A percentile compares a stretch with the other conserved stretches of the same genome.
phyloP scores from a whole-genome alignment of 2,113 vertebrate species.

The Silurus asotus region DNA sequence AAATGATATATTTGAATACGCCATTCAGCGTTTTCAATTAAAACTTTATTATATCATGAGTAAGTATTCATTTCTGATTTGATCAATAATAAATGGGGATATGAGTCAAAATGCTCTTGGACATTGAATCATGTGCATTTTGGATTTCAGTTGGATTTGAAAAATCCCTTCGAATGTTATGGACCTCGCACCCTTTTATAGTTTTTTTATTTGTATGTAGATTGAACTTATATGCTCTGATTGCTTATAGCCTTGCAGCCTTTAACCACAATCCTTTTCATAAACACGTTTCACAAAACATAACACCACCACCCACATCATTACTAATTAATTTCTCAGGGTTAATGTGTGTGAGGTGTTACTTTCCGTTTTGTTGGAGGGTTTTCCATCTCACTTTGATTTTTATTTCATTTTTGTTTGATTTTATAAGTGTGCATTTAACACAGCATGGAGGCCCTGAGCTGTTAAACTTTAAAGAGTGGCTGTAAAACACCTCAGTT shows the following conservation, averaged over 20 bases:
- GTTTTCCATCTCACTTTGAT: conserved; percentile 49
- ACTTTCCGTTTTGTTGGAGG: conserved; percentile 31
- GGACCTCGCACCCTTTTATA: neutral
- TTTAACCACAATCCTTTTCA: neutral
- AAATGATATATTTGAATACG: neutral
- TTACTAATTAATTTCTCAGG: conserved; percentile 31
- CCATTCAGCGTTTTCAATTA: too few relatives aligned
- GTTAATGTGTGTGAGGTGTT: conserved; percentile 44
- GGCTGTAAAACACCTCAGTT: conserved; percentile 58
- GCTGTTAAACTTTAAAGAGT: conserved; percentile 71
- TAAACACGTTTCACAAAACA: neutral
- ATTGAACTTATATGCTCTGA: neutral
- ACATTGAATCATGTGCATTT: neutral
- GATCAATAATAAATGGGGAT: neutral
- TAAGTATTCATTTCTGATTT: neutral
- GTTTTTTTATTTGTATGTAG: neutral
- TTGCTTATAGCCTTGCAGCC: neutral
- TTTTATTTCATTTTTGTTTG: conserved; percentile 64
- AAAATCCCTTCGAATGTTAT: neutral
- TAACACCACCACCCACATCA: neutral
- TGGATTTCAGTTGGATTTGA: neutral
- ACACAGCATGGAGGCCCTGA: conserved; percentile 56
- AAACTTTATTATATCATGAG: neutral
- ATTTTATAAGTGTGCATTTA: conserved; percentile 65
- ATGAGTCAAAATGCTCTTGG: neutral